Evolutionary conservation across 1,140 invertebrate genomes (phyloP).

Genomic region (Drosophila jambulina): DNA sequence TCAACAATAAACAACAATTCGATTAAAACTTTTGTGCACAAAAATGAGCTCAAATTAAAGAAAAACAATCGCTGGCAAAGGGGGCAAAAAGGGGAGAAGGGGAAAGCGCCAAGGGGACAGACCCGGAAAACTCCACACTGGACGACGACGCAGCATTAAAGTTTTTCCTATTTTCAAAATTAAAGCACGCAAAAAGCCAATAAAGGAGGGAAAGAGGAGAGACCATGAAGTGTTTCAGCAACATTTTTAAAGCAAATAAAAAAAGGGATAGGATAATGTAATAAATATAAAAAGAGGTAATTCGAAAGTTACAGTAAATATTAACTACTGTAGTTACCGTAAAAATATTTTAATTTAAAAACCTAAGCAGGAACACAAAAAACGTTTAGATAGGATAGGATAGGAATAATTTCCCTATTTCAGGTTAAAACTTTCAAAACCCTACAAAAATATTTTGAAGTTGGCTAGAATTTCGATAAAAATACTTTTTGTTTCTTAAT

Average conservation of each 20-base stretch:
- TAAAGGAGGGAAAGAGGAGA: not conserved
- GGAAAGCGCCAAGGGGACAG: not conserved
- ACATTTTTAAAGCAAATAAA: conserved; percentile 12
- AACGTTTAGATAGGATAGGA: too few relatives aligned
- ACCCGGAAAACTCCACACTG: not conserved
- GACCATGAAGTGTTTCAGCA: not conserved
- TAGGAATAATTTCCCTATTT: too few relatives aligned
- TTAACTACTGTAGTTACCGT: not conserved
- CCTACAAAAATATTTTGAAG: not conserved
- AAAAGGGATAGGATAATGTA: not conserved
- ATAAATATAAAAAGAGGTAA: not conserved
- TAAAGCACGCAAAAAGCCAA: conserved; percentile 24
- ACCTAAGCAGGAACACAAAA: too few relatives aligned
- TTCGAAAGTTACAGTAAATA: not conserved
- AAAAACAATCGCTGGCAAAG: conserved; percentile 61
- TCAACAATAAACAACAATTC: conserved; percentile 72
- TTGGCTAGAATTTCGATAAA: not conserved
- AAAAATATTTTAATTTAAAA: not conserved
- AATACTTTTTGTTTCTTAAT: not conserved
- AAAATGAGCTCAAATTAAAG: conserved; percentile 75
- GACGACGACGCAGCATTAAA: conserved; percentile 31
- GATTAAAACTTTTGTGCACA: conserved; percentile 77
- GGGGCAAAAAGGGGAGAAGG: conserved; percentile 14
- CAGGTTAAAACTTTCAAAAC: not conserved
- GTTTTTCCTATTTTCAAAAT: conserved; percentile 25